Conservation (phyloP, 2,888 invertebrate species). For the Elegia similella region DNA sequence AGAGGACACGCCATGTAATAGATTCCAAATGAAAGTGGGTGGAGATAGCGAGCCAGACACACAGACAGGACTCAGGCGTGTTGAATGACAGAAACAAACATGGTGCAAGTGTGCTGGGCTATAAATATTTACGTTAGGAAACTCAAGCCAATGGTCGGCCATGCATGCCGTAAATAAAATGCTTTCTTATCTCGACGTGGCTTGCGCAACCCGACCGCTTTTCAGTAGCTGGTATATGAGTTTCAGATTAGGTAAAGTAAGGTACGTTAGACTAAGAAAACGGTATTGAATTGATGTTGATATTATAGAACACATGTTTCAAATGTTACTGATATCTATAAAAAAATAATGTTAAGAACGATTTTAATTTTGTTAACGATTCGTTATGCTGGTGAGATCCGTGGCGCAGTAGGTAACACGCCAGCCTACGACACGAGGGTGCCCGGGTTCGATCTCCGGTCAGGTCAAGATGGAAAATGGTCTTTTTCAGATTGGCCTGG, state of each 20-base stretch:
- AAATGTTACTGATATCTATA: too few species aligned
- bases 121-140: constrained; percentile 81
- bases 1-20: constrained; percentile 28
- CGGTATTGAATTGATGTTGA: too few species aligned
- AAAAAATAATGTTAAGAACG: too few species aligned
- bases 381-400: too few species aligned
- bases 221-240: constrained; percentile 36
- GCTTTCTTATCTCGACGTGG: constrained; percentile 75
- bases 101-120: constrained; percentile 69
- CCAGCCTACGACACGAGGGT: too few species aligned
- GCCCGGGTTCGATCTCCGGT: too few species aligned
- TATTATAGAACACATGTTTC: too few species aligned
- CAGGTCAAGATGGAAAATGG: too few species aligned
- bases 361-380: too few species aligned
- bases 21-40: constrained; percentile 50
- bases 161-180: constrained; percentile 69
- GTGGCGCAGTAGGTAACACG: too few species aligned
- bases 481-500: too few species aligned
- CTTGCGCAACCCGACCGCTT: constrained; percentile 63
- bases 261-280: too few species aligned
- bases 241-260: not conserved
- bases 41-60: constrained; percentile 40
- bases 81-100: constrained; percentile 80
- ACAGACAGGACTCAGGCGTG: constrained; percentile 48
- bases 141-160: constrained; percentile 76